Evolutionary conservation across 2,888 invertebrate genomes (phyloP).

Genomic region (Exocentrus adspersus): DNA sequence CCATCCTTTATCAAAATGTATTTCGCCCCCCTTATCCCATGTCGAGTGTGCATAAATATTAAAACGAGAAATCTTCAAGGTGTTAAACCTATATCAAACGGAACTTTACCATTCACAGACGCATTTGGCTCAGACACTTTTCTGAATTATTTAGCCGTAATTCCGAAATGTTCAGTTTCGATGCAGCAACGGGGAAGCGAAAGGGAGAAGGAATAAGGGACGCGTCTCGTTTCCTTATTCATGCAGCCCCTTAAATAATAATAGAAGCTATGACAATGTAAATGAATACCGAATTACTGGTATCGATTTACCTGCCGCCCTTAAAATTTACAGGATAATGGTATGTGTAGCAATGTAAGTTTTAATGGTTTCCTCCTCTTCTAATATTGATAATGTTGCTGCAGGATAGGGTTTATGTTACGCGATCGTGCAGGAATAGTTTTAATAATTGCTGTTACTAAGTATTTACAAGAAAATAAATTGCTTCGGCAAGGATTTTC

Average conservation of each 20-base stretch:
- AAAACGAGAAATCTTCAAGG: slow-evolving; percentile 41
- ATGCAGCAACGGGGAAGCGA: background rate
- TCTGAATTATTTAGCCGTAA: slow-evolving; percentile 41
- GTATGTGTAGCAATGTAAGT: background rate
- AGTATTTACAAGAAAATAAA: background rate
- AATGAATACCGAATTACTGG: background rate
- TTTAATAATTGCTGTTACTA: background rate
- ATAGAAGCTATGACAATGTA: slow-evolving; percentile 3
- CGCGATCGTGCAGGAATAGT: background rate
- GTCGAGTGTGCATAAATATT: slow-evolving; percentile 40
- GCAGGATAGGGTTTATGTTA: background rate
- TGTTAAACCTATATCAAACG: slow-evolving; percentile 43
- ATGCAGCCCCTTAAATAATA: background rate
- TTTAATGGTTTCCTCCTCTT: background rate
- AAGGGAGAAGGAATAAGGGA: background rate
- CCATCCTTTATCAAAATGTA: slow-evolving; percentile 21
- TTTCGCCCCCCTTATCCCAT: slow-evolving; percentile 25
- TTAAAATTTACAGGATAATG: slow-evolving; percentile 2
- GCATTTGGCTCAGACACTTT: slow-evolving; percentile 35
- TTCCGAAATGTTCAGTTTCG: slow-evolving; percentile 32
- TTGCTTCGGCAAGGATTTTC: background rate
- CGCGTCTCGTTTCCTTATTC: background rate
- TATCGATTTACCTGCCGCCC: background rate
- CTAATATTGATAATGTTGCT: background rate
- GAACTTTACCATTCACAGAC: slow-evolving; percentile 31